Evolutionary conservation across 2,797 vertebrate genomes (phyloP), one percentile per base, ranked within the genome.

Genomic region (Helicolenus hilgendorfi): DNA sequence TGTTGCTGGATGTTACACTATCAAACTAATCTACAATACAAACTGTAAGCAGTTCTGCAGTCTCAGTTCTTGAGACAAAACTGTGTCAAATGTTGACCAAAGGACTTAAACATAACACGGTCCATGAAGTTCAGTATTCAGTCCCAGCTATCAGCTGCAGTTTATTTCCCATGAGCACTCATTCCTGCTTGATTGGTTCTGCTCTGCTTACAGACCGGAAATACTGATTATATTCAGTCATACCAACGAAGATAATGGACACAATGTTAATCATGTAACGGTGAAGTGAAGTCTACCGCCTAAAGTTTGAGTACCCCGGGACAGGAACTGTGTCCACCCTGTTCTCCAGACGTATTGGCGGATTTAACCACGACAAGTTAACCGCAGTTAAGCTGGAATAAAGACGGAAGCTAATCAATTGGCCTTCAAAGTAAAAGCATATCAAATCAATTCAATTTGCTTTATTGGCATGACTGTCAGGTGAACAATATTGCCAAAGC

Each of bases 301-400:
- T 68, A 79, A 93, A 93, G 56, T 92, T 94, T 90, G 83, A 89
- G 65, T 56, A 38, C 5, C 69, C 79, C 65, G 85, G 90, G 91
- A 91, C 90, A 93, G 89, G 89, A 94, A 94, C 86, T 81, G 87
- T 69, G 87, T 77, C 68, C 81, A 71, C 15, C 80, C 89, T 18
- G 4, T 73, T 35, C 84, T 79, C 49, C 65, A 22, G 53, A 65
- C 14, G 26, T 14, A 94, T 92, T 94, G 89, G 91, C 18, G 65
- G 27, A 78, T 49, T 53, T 11, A 27, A 3, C 6, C n/a, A 35
- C 11, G 3, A 69, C 45, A 91, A 78, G 29, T 0, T 26, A 0
- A 2, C 22, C 3, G 1, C 1, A 38, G 55, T 68, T 15, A 10
- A 20, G 9, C 4, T 1, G 7, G 5, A 60, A 2, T 7, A 10